Base-by-base conservation (phyloP, 2,797 vertebrate species). In the Lagodon rhomboides region DNA sequence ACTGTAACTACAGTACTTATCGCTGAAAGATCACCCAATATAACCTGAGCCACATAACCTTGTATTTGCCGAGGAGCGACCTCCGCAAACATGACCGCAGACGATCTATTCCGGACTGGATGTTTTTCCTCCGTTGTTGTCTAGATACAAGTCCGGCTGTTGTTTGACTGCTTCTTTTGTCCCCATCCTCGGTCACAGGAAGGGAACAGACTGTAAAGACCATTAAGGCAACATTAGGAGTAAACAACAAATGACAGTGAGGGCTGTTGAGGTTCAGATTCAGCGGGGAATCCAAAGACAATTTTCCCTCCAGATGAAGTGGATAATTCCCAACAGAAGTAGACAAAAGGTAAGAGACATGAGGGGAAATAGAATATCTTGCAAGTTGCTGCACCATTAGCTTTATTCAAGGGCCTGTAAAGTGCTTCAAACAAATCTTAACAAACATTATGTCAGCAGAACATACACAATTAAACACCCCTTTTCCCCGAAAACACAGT, bases 91-190 rank as follows among this genome's bases (percentile, higher is more conserved):
- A 89, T 5, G 65, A 71, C 55, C 47, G 16, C n/a, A 54, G 73
- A 83, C 62, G 82, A 66, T 75, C 54, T 66, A 10, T 43, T 71
- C 75, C 77, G 73, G 67, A 58, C 61, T 65, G 79, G 73, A 89
- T 89, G 81, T 85, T 91, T 95, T 78, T 66, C 64, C 67, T 77
- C 60, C 51, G 68, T 83, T 85, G 92, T 94, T 92, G 93, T 93
- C 93, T 92, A 85, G 94, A 89, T 88, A 94, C 91, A 68, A 83
- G 89, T 71, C 79, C 43, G 64, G 59, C 76, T 76, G 75, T 77
- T 88, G 86, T 90, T 79, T 77, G 63, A 78, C 67, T 58, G 76
- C 73, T 82, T 75, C 85, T 85, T 85, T 79, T 85, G 71, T 84
- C 70, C 72, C 43, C 53, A 60, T 65, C 78, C 64, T 74, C 67